These are phyloP conservation scores for Larimichthys crocea DNA, from an alignment of 2,113 vertebrate species.

Conservation along the genomic window DNA sequence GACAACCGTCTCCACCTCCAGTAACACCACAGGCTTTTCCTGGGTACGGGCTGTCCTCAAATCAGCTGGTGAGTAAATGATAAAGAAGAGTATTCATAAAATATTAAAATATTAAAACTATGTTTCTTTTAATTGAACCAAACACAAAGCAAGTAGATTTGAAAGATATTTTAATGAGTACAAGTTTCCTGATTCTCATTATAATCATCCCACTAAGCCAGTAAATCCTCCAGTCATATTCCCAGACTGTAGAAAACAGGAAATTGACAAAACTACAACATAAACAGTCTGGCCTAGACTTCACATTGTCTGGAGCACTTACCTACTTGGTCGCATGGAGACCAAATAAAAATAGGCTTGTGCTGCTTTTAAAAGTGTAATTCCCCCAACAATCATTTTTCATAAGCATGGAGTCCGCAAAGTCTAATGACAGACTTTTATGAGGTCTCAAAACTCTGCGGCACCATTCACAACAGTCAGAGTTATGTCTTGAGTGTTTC, in stretches of 20 bases:
- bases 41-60: slow-evolving; percentile 82
- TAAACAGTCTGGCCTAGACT: slow-evolving; percentile 39
- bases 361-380: slow-evolving; percentile 48
- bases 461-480: slow-evolving; percentile 34
- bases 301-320: slow-evolving; percentile 24
- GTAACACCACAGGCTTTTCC: slow-evolving; percentile 81
- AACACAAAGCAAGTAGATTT: not conserved
- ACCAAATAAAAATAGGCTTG: slow-evolving; percentile 61
- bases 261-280: slow-evolving; percentile 45
- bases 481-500: slow-evolving; percentile 28
- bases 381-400: slow-evolving; percentile 57
- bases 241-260: slow-evolving; percentile 25
- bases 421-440: slow-evolving; percentile 52
- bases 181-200: not conserved
- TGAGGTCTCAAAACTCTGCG: slow-evolving; percentile 34
- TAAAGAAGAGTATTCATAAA: not conserved
- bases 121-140: not conserved
- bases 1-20: slow-evolving; percentile 63
- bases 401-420: slow-evolving; percentile 40
- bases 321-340: slow-evolving; percentile 44
- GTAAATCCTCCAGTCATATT: slow-evolving; percentile 26
- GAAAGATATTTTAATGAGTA: not conserved
- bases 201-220: not conserved
- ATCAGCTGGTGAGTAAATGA: slow-evolving; percentile 85
- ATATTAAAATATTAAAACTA: not conserved